phyloP scores from a whole-genome alignment of 2,797 vertebrate genomes.

The Bovichtus diacanthus region DNA sequence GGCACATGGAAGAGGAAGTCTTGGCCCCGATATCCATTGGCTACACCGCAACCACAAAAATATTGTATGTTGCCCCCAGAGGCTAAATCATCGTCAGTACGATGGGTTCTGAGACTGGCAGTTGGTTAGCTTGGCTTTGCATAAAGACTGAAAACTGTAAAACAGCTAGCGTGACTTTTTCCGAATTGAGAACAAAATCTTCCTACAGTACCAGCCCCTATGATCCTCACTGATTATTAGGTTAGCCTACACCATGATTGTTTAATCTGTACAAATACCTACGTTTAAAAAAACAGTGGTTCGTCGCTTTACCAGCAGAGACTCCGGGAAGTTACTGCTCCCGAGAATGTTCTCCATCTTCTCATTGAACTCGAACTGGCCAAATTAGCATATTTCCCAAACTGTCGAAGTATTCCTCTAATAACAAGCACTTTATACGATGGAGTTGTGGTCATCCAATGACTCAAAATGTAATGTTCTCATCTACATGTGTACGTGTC shows the following conservation, averaged over 20 bases:
- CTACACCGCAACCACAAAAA: too few relatives aligned
- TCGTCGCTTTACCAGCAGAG: not conserved
- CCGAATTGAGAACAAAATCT: not conserved
- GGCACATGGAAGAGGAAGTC: too few relatives aligned
- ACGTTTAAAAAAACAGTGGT: not conserved
- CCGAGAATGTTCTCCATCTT: not conserved
- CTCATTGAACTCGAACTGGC: not conserved
- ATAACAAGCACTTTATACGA: constrained; percentile 11
- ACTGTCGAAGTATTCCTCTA: constrained; percentile 19
- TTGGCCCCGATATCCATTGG: too few relatives aligned
- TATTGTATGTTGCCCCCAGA: too few relatives aligned
- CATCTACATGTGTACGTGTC: constrained; percentile 50
- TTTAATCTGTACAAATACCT: not conserved
- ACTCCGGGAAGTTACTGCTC: constrained; percentile 5
- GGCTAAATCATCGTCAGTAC: too few relatives aligned
- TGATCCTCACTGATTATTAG: not conserved
- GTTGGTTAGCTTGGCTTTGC: not conserved
- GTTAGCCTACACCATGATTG: not conserved
- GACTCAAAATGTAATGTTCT: constrained; percentile 46
- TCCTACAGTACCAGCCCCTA: not conserved
- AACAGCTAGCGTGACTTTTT: not conserved
- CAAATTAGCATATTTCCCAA: not conserved
- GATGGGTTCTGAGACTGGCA: too few relatives aligned
- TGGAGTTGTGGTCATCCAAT: constrained; percentile 20
- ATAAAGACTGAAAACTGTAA: not conserved